These are phyloP conservation scores for Ophioderma brevispina DNA, from an alignment of 35 echinoderm and acorn worm species.

Conservation along the genomic window DNA sequence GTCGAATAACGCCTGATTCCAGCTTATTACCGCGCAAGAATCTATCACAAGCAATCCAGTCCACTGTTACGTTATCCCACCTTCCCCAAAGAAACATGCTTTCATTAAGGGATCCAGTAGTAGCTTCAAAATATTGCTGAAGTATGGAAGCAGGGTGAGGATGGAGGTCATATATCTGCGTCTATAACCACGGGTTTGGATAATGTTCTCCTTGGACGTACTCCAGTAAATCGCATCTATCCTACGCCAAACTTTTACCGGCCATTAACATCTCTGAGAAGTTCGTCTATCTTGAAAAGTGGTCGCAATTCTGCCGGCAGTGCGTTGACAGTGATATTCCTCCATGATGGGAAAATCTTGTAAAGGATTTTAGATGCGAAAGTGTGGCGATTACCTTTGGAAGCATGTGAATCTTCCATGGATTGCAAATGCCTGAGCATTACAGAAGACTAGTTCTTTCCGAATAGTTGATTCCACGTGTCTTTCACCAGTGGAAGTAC, in stretches of 20 bases:
- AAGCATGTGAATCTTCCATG: conserved; percentile 24
- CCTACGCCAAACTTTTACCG: not conserved
- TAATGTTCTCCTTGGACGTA: not conserved
- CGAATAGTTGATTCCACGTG: not conserved
- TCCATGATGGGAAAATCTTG: conserved; percentile 14
- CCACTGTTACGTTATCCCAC: not conserved
- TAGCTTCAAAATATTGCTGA: not conserved
- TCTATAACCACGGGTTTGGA: not conserved
- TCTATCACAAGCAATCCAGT: not conserved
- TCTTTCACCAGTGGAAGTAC: conserved; percentile 3
- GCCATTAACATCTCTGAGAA: not conserved
- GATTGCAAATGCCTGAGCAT: conserved; percentile 39
- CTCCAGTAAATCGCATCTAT: not conserved
- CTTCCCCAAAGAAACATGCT: not conserved
- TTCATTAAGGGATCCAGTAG: not conserved
- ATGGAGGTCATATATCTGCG: not conserved
- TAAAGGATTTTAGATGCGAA: conserved; percentile 27
- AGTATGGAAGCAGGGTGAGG: not conserved
- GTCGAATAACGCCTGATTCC: not conserved
- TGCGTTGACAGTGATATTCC: not conserved
- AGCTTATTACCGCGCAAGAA: not conserved
- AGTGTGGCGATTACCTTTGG: conserved; percentile 46
- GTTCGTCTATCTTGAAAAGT: not conserved
- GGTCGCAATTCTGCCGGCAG: not conserved
- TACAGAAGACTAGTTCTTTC: conserved; percentile 24